A percentile compares a stretch with the other conserved stretches of the same genome.
phyloP scores from a whole-genome alignment of 2,113 vertebrate species.

The Microcebus lehilahytsara region DNA sequence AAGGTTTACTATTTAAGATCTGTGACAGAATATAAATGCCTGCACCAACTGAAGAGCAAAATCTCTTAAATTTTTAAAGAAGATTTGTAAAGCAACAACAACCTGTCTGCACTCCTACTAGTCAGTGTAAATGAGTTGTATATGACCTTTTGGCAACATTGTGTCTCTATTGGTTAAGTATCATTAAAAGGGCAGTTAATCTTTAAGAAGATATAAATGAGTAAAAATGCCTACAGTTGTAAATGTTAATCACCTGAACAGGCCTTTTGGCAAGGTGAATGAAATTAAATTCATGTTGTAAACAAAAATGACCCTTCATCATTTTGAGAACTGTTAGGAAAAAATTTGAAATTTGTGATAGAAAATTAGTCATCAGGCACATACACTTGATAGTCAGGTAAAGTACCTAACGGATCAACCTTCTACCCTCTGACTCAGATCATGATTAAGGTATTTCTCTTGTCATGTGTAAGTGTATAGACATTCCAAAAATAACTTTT shows the following conservation, averaged over 20 bases:
- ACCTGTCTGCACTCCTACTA: constrained; percentile 28
- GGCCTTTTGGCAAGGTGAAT: not conserved
- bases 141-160: not conserved
- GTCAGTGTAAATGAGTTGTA: not conserved
- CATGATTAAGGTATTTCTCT: not conserved
- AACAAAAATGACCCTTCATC: constrained; percentile 48
- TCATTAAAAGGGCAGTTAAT: constrained; percentile 31
- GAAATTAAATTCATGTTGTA: constrained; percentile 26
- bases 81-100: constrained; percentile 60
- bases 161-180: not conserved
- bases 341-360: constrained; percentile 31
- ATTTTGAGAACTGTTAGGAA: constrained; percentile 21
- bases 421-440: constrained; percentile 46
- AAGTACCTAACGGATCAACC: constrained; percentile 10
- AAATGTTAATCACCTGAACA: constrained; percentile 64
- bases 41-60: not conserved
- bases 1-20: constrained; percentile 7
- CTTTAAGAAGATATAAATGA: constrained; percentile 59
- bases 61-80: constrained; percentile 59
- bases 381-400: not conserved
- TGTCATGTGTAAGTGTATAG: not conserved
- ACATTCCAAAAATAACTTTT: not conserved
- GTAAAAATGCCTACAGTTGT: constrained; percentile 30
- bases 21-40: not conserved
- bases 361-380: constrained; percentile 16